phyloP scores from a whole-genome alignment of 2,113 vertebrate species.

The Actenoides lindsayi region DNA sequence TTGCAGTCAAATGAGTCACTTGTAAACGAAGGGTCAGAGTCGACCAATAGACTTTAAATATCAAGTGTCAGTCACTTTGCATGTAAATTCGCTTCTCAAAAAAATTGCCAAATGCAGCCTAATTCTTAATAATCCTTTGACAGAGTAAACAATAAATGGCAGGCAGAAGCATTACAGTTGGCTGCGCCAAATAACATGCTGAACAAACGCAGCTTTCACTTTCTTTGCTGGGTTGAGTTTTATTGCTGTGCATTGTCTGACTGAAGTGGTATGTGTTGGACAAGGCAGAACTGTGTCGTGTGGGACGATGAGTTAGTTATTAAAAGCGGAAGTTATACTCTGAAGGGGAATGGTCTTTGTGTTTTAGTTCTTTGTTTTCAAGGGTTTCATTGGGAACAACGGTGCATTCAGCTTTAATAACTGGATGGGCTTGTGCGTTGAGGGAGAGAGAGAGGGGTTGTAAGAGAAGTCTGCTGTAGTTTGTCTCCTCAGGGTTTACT shows the following conservation, averaged over 20 bases:
- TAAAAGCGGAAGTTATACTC: slow-evolving; percentile 37
- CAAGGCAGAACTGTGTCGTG: slow-evolving; percentile 9
- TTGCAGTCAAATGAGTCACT: slow-evolving; percentile 63
- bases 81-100: slow-evolving; percentile 28
- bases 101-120: slow-evolving; percentile 40
- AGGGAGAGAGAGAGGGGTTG: neutral
- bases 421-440: slow-evolving; percentile 18
- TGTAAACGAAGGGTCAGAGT: slow-evolving; percentile 56
- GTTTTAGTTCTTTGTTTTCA: slow-evolving; percentile 30
- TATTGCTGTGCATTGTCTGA: slow-evolving; percentile 58
- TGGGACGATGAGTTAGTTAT: slow-evolving; percentile 6
- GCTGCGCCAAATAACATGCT: slow-evolving; percentile 58
- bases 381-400: slow-evolving; percentile 27
- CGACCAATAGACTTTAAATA: slow-evolving; percentile 56
- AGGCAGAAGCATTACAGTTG: slow-evolving; percentile 54
- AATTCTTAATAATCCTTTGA: slow-evolving; percentile 67
- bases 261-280: slow-evolving; percentile 31
- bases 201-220: slow-evolving; percentile 69
- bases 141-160: slow-evolving; percentile 57
- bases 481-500: neutral
- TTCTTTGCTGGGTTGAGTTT: slow-evolving; percentile 63
- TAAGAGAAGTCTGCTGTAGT: neutral
- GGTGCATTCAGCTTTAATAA: slow-evolving; percentile 41
- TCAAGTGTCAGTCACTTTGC: slow-evolving; percentile 59
- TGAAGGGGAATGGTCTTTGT: neutral